Evolutionary conservation across 2,797 vertebrate genomes (phyloP).

Genomic region (Chelon auratus): DNA sequence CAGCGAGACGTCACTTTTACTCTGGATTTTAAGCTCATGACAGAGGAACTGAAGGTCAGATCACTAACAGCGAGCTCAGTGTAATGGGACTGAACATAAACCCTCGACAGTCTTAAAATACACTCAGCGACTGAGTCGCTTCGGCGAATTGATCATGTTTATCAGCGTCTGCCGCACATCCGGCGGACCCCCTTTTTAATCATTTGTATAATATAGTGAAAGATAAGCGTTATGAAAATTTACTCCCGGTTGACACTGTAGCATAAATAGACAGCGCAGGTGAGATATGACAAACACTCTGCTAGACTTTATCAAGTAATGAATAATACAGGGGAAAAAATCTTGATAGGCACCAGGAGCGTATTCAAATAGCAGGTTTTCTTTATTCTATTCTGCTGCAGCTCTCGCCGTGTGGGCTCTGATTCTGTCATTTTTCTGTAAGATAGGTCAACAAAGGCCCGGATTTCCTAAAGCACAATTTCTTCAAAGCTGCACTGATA

Average conservation of each 20-base stretch:
- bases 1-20: slow-evolving; percentile 71
- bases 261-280: slow-evolving; percentile 52
- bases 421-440: slow-evolving; percentile 1
- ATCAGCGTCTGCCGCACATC: slow-evolving; percentile 62
- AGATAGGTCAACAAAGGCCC: slow-evolving; percentile 18
- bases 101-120: slow-evolving; percentile 65
- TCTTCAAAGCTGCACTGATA: slow-evolving; percentile 6
- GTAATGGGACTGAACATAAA: slow-evolving; percentile 70
- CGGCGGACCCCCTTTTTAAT: slow-evolving; percentile 46
- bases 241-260: slow-evolving; percentile 47
- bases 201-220: slow-evolving; percentile 53
- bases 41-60: slow-evolving; percentile 74
- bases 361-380: slow-evolving; percentile 29
- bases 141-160: slow-evolving; percentile 60
- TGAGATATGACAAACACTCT: slow-evolving; percentile 46
- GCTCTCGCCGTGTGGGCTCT: slow-evolving; percentile 5
- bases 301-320: slow-evolving; percentile 50
- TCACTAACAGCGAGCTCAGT: slow-evolving; percentile 61
- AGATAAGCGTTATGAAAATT: slow-evolving; percentile 66
- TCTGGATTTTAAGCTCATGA: slow-evolving; percentile 64
- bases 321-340: slow-evolving; percentile 45
- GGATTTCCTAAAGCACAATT: slow-evolving; percentile 14
- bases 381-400: slow-evolving; percentile 6
- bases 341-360: slow-evolving; percentile 17
- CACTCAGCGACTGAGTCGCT: slow-evolving; percentile 57